These are phyloP conservation scores for Trichogramma pretiosum DNA, from an alignment of 1,140 invertebrate genomes.

Conservation along the genomic window DNA sequence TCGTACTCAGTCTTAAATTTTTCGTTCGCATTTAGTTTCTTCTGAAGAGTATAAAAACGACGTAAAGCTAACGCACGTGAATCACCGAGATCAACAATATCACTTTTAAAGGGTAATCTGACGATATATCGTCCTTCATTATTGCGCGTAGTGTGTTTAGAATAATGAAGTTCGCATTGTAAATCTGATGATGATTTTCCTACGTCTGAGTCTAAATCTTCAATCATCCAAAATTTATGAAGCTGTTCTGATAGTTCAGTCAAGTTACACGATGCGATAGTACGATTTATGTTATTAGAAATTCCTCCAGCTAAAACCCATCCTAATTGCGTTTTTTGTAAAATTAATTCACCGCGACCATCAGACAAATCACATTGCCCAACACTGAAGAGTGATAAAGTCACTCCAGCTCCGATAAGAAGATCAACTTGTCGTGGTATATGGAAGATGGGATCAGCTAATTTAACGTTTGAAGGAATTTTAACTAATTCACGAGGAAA, in stretches of 20 bases:
- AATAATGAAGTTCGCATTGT: conserved; percentile 18
- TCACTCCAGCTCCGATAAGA: conserved; percentile 16
- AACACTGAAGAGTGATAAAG: conserved; percentile 19
- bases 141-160: conserved; percentile 10
- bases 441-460: conserved; percentile 22
- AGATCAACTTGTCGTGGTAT: conserved; percentile 18
- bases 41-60: not conserved
- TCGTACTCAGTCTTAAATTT: conserved; percentile 24
- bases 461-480: conserved; percentile 15
- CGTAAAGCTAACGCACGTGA: not conserved
- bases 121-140: conserved; percentile 20
- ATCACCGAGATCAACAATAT: not conserved
- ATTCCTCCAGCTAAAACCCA: not conserved
- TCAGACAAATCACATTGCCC: conserved; percentile 18
- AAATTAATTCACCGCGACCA: conserved; percentile 8
- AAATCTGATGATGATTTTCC: not conserved
- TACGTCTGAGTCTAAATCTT: not conserved
- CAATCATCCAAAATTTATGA: conserved; percentile 1
- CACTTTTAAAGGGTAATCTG: conserved; percentile 14
- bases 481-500: conserved; percentile 16
- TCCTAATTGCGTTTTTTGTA: conserved; percentile 19
- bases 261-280: not conserved
- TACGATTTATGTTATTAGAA: not conserved
- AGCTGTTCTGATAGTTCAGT: not conserved
- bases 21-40: conserved; percentile 14